Evolutionary conservation across 1,140 invertebrate genomes (phyloP), one percentile per base, ranked within the genome.

Genomic region (Atta texana): DNA sequence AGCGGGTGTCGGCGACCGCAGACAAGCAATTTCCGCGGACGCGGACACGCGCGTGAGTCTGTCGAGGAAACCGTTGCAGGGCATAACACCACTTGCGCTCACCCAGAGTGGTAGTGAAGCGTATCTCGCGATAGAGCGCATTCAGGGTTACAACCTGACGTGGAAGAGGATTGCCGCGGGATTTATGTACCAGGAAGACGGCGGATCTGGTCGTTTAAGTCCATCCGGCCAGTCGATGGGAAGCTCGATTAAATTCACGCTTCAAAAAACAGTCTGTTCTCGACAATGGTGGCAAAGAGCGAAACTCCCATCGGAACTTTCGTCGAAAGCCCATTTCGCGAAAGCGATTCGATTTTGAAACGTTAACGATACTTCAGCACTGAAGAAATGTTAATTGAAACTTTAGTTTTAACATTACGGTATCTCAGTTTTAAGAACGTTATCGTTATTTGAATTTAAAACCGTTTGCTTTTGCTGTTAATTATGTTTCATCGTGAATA

Each of bases 121-220:
- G 87, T 89, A 86, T 88, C 87, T 86, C 84, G 55, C 64, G 51
- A 69, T 57, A 69, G 63, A 78, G 31, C 69, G 84, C 49, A 80
- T 76, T 63, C 82, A 88, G 77, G 85, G 68, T 71, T 84, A 77
- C n/a, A 44, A 51, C 85, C 77, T 69, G 63, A 77, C 82, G 77
- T 74, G 69, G 87, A 81, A 89, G 85, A 86, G 76, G 75, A 90
- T 90, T 66, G 86, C 81, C 72, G 44, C 31, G 74, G 77, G 85
- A 90, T 90, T 90, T 89, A 89, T 89, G 85, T 84, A 90, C 89
- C 89, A 90, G 87, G 89, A 90, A 90, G 85, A 87, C 82, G 72
- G 77, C 77, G 63, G 82, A 90, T 90, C 84, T 89, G 78, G 57
- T 84, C 81, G 88, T 91, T 90, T 89, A 82, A 71, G 55, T 82